Evolutionary conservation across 2,888 invertebrate species (phyloP).

Genomic region (Allacma fusca): DNA sequence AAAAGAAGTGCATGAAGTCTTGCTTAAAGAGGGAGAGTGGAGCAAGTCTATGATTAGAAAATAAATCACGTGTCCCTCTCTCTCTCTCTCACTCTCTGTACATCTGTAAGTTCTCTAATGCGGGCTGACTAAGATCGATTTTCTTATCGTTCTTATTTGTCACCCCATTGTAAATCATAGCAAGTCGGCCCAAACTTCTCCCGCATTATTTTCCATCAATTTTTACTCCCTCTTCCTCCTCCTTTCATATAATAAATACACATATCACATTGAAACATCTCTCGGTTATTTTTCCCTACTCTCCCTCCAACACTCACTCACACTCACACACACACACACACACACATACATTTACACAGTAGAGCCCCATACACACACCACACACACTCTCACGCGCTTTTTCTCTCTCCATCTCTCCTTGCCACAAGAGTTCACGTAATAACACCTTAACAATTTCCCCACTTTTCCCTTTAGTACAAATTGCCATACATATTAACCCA

Average conservation of each 20-base stretch:
- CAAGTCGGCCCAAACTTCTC: constrained; percentile 21
- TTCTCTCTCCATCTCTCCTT: too few relatives aligned
- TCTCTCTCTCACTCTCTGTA: neutral
- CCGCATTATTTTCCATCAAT: constrained; percentile 35
- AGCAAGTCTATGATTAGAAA: constrained; percentile 27
- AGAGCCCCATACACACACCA: too few relatives aligned
- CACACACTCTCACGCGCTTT: too few relatives aligned
- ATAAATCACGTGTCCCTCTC: constrained; percentile 30
- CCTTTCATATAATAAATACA: neutral
- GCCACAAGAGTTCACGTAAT: too few relatives aligned
- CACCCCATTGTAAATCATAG: constrained; percentile 55
- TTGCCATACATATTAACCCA: too few relatives aligned
- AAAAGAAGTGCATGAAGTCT: constrained; percentile 1
- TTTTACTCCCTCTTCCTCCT: constrained; percentile 20
- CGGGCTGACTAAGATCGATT: constrained; percentile 53
- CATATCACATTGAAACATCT: neutral
- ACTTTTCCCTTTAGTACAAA: too few relatives aligned
- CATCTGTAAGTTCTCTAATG: constrained; percentile 13
- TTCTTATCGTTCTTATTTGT: constrained; percentile 55
- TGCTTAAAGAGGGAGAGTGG: neutral
- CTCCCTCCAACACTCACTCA: neutral
- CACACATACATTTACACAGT: too few relatives aligned
- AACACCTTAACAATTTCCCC: too few relatives aligned
- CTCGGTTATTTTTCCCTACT: constrained; percentile 1
- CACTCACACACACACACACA: too few relatives aligned